Evolutionary conservation across 2,113 vertebrate genomes (phyloP).

Genomic region (Bos javanicus): DNA sequence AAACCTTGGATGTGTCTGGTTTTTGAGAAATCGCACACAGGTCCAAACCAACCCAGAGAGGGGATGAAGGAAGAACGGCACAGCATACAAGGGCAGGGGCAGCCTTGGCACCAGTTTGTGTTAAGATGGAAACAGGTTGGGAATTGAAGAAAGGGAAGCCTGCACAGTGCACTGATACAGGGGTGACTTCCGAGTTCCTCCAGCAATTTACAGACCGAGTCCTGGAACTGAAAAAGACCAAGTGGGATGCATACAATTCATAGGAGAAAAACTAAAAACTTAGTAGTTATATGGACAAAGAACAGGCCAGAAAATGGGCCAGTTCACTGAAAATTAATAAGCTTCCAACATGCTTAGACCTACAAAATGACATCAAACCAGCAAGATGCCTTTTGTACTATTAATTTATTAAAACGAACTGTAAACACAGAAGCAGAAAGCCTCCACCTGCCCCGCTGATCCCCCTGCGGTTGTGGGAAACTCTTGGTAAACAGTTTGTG

Average conservation of each 20-base stretch:
- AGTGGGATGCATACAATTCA: neutral
- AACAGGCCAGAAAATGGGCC: neutral
- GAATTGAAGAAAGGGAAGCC: neutral
- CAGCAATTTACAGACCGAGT: neutral
- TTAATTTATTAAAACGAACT: neutral
- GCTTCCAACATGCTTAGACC: neutral
- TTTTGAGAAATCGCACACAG: neutral
- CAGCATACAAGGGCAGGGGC: neutral
- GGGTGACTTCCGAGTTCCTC: neutral
- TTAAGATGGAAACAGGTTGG: neutral
- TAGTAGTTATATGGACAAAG: neutral
- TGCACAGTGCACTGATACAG: neutral
- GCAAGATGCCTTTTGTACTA: neutral
- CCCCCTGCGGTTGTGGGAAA: neutral
- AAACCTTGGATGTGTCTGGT: neutral
- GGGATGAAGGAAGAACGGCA: neutral
- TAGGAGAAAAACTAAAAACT: neutral
- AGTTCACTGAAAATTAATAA: neutral
- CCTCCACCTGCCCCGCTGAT: neutral
- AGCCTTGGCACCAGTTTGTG: too few relatives aligned
- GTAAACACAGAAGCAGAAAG: too few relatives aligned
- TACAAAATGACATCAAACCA: neutral
- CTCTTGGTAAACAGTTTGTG: neutral
- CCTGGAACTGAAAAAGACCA: neutral
- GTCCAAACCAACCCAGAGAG: neutral